phyloP scores from a whole-genome alignment of 1,140 invertebrate genomes.

The Phortica variegata region DNA sequence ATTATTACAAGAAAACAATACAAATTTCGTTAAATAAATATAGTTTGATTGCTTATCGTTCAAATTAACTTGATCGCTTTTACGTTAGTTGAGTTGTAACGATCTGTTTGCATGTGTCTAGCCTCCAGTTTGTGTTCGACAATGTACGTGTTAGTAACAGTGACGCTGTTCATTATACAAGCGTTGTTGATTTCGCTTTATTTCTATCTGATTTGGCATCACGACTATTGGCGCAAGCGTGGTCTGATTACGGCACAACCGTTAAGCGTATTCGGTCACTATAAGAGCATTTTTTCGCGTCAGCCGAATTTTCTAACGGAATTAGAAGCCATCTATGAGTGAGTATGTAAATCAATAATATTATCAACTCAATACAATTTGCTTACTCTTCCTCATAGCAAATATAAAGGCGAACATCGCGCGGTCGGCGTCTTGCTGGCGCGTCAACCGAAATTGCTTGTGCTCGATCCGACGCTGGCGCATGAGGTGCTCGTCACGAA shows the following conservation, averaged over 20 bases:
- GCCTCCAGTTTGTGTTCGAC: too few species aligned
- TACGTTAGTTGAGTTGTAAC: too few species aligned
- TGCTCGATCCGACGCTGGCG: conserved; percentile 60
- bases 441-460: conserved; percentile 56
- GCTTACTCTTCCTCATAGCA: conserved; percentile 15
- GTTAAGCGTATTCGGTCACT: conserved; percentile 41
- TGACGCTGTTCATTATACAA: too few species aligned
- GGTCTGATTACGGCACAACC: conserved; percentile 45
- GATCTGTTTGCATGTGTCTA: too few species aligned
- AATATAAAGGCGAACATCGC: conserved; percentile 33
- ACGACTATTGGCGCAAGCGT: conserved; percentile 47
- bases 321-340: conserved; percentile 43
- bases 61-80: too few species aligned
- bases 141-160: too few species aligned
- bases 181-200: conserved; percentile 23
- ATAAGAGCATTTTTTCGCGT: conserved; percentile 56
- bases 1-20: too few species aligned
- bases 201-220: conserved; percentile 51
- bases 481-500: conserved; percentile 60
- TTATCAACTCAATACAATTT: background rate
- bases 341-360: background rate
- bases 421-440: conserved; percentile 57
- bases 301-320: conserved; percentile 27
- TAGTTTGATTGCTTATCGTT: too few species aligned
- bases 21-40: too few species aligned